Base-by-base conservation (phyloP, 2,113 vertebrate species). In the Lagopus leucura region DNA sequence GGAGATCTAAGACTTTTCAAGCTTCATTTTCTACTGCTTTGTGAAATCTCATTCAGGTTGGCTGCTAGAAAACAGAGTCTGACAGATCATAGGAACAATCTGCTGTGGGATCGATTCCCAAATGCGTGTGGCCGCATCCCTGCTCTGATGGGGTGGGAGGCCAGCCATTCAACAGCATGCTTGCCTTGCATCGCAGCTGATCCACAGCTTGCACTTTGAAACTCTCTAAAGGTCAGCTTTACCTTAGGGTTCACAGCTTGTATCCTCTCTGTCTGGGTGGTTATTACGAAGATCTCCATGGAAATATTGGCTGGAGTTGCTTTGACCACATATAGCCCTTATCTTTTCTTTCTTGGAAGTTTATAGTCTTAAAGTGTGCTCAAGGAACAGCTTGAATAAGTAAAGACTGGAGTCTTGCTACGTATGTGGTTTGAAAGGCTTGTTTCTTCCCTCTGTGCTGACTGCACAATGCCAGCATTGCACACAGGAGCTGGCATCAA, bases 131-230 rank as follows among this genome's bases (percentile, higher is more conserved):
- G 52, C 52, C 42, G 34, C 57, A 75, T 43, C 42, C 81, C 54
- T 42, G 58, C 40, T 61, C 13, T 4, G 18, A 36, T 0, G 0
- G 43, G 47, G 21, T 36, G 60, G 38, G 20, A 21, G 65, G 9
- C 30, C 0, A 7, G 16, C 36, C 25, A 1, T 12, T 30, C 2
- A 8, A 24, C 52, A 67, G 63, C 6, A 0, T 30, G 42, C 60
- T 0, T n/a, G 42, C 65, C 61, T n/a, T 57, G 47, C 63, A 10
- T 57, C 15, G 3, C 43, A 32, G 12, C 3, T 22, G 45, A 42
- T 14, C 45, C 75, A 22, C 34, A 82, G 38, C 34, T 77, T 4
- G 10, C 20, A 11, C 70, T 3, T 1, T 32, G 52, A 6, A 10
- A 5, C 36, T 60, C 58, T 47, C 38, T 24, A 7, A 70, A 58